phyloP scores from a whole-genome alignment of 2,888 invertebrate species.

The Hermaeophaga mercurialis region DNA sequence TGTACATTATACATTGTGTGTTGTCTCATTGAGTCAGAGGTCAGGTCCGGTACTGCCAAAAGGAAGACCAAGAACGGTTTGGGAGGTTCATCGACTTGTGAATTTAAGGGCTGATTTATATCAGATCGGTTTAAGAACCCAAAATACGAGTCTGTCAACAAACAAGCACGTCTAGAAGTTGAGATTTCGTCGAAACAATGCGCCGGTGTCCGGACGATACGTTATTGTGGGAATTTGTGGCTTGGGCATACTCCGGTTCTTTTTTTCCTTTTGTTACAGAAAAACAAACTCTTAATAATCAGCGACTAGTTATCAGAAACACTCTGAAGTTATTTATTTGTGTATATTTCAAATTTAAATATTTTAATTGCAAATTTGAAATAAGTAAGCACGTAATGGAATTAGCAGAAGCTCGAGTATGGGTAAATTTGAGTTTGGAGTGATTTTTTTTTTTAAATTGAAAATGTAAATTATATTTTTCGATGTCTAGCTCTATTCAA shows the following conservation, averaged over 20 bases:
- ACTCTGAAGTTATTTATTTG: neutral
- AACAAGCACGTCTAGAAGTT: slow-evolving; percentile 39
- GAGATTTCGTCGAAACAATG: slow-evolving; percentile 50
- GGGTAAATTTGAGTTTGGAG: too few relatives aligned
- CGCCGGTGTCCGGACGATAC: slow-evolving; percentile 53
- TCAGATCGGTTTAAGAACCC: slow-evolving; percentile 44
- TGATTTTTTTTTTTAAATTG: too few relatives aligned
- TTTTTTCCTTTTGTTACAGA: slow-evolving; percentile 17
- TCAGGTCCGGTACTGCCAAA: slow-evolving; percentile 11
- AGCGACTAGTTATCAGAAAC: neutral
- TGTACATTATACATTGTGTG: too few relatives aligned
- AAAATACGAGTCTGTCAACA: slow-evolving; percentile 52
- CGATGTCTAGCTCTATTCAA: too few relatives aligned
- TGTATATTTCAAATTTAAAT: too few relatives aligned
- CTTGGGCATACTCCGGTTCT: slow-evolving; percentile 29
- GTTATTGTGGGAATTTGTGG: slow-evolving; percentile 45
- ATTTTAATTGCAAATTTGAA: too few relatives aligned
- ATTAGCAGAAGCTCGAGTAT: too few relatives aligned
- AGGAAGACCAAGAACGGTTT: slow-evolving; percentile 13
- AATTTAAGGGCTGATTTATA: slow-evolving; percentile 54
- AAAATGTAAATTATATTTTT: too few relatives aligned
- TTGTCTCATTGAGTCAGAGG: too few relatives aligned
- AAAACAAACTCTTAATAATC: slow-evolving; percentile 30
- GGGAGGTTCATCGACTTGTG: slow-evolving; percentile 50
- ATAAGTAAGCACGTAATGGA: too few relatives aligned